phyloP scores from a whole-genome alignment of 2,888 invertebrate genomes.

The Cordilura impudica region DNA sequence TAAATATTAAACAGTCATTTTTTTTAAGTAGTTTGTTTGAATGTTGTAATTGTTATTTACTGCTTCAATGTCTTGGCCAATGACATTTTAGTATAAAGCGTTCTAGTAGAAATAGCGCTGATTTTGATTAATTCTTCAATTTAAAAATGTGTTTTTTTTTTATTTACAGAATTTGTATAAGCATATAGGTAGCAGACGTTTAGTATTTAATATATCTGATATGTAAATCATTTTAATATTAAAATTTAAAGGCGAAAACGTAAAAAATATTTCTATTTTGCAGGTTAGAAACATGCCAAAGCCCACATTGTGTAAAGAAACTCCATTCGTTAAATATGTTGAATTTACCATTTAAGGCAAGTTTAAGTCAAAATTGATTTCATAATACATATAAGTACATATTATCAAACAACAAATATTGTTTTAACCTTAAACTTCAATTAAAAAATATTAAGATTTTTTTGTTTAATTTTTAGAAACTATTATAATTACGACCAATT shows the following conservation, averaged over 20 bases:
- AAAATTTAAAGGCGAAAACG: neutral
- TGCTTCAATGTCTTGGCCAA: conserved; percentile 60
- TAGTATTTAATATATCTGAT: no score
- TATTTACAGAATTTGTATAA: neutral
- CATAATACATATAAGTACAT: neutral
- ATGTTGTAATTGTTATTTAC: conserved; percentile 21
- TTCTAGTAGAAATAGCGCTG: conserved; percentile 42
- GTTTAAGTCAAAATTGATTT: neutral
- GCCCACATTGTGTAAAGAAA: conserved; percentile 2
- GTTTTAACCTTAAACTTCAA: neutral
- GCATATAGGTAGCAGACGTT: no score
- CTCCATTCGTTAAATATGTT: conserved; percentile 7
- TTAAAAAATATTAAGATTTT: neutral
- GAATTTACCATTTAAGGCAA: conserved; percentile 14
- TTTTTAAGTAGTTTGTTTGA: neutral
- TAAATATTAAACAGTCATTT: neutral
- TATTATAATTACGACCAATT: neutral
- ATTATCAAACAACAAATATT: neutral
- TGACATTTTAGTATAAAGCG: conserved; percentile 50
- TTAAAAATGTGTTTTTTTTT: neutral
- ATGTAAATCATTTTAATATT: no score
- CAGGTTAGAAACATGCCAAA: neutral
- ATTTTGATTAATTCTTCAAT: neutral
- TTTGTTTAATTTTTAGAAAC: neutral
- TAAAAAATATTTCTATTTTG: neutral